A percentile compares a stretch with the other conserved stretches of the same genome.
Conservation (phyloP, 2,888 invertebrate genomes). For the Pterostichus niger region DNA sequence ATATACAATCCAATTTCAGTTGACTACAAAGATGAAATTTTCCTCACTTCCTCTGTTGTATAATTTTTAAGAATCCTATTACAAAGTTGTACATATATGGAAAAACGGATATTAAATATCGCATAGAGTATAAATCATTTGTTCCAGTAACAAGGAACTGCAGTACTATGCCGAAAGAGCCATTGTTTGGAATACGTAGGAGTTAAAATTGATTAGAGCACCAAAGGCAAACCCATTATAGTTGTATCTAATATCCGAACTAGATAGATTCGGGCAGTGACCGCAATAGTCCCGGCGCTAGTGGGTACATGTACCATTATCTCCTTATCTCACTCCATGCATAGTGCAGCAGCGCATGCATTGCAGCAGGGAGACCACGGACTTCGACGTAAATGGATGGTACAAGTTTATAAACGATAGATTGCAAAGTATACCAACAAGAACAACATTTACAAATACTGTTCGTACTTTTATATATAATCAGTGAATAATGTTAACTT, state of each 20-base stretch:
- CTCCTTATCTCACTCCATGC: slow-evolving; percentile 36
- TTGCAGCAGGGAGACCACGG: slow-evolving; percentile 13
- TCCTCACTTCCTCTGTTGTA: too few relatives aligned
- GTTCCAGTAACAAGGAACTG: slow-evolving; percentile 13
- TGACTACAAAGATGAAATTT: too few relatives aligned
- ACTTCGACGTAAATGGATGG: slow-evolving; percentile 16
- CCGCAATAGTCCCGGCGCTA: slow-evolving; percentile 44
- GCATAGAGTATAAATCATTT: slow-evolving; percentile 8
- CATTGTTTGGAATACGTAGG: slow-evolving; percentile 44
- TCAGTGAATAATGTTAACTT: too few relatives aligned
- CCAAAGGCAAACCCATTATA: slow-evolving; percentile 52
- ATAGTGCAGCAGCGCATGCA: background rate
- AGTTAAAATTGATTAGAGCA: slow-evolving; percentile 54
- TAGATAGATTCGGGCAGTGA: slow-evolving; percentile 48
- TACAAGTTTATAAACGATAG: too few relatives aligned
- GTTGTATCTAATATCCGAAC: slow-evolving; percentile 54
- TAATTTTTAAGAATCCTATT: too few relatives aligned
- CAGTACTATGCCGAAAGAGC: slow-evolving; percentile 22
- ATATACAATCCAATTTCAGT: too few relatives aligned
- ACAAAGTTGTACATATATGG: background rate
- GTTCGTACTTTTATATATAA: too few relatives aligned
- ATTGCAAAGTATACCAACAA: background rate
- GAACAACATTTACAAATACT: too few relatives aligned
- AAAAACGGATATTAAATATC: background rate
- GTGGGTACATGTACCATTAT: slow-evolving; percentile 52